Base-by-base conservation (phyloP, 2,113 vertebrate species). In the Strigops habroptila region DNA sequence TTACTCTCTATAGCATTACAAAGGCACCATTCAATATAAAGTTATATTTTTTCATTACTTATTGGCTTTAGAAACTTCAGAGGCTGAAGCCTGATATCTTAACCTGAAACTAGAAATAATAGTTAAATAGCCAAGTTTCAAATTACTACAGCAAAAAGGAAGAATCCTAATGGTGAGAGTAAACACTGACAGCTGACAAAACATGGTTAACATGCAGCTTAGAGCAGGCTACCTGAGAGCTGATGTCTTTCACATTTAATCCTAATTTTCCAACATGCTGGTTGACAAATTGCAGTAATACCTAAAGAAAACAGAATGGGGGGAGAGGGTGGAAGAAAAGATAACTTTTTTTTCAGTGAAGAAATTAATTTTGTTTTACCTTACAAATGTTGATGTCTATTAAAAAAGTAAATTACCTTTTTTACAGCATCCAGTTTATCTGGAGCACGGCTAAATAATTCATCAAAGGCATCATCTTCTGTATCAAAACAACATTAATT, bases 201-300 rank as follows among this genome's bases (percentile, higher is more conserved):
- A 49, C 22, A 37, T 0, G 1, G 28, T 17, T 30, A 55, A 75
- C 33, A 12, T 6, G 27, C 33, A 87, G 43, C 31, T 87, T 46
- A 52, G 53, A 91, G 65, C 37, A 69, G 9, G 46, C 33, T 96
- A 99, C 99, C 99, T 99, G 99, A 82, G 97, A 98, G 31, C 98
- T 97, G 3, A 99, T 91, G 77, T 98, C 98, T 51, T 96, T 96
- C 96, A 99, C 99, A 2, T 97, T 98, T 82, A 99, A 95, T 82
- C 99, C 98, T 91, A 99, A 82, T 73, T 95, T 78, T 37, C 92
- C 97, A 95, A 99, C 83, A 14, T 98, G 98, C 96, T 98, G 98
- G 98, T 99, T 99, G 84, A 99, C 98, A 78, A 99, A 99, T 53
- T 98, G 97, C 87, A 99, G 37, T n/a, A 99, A 97, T 27, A 98